Conservation (phyloP, 2,797 vertebrate species). For the Microctenopoma stevenorrisi region DNA sequence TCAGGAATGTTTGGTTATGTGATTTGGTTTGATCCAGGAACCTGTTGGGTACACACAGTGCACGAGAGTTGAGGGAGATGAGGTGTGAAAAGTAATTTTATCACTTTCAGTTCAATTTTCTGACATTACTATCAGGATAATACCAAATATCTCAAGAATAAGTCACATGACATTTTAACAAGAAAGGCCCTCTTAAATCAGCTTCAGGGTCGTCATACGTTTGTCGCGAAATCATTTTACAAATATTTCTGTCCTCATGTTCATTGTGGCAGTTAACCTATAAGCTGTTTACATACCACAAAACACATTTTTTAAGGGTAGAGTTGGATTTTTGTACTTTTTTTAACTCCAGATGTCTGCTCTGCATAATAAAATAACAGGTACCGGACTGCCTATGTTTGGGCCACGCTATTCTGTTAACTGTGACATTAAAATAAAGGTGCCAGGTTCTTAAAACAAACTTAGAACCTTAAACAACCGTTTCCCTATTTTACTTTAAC, state of each 20-base stretch:
- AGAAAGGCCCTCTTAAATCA: neutral
- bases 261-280: neutral
- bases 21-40: neutral
- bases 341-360: conserved; percentile 2
- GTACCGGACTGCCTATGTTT: neutral
- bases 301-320: neutral
- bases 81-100: conserved; percentile 19
- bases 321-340: conserved; percentile 6
- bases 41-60: conserved; percentile 13
- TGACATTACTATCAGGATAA: neutral
- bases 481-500: neutral
- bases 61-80: conserved; percentile 4
- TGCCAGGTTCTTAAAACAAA: conserved; percentile 17
- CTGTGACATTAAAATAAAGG: conserved; percentile 9
- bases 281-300: conserved; percentile 14
- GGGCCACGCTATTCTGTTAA: neutral
- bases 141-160: neutral
- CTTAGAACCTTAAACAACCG: no score
- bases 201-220: neutral
- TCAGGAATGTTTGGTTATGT: conserved; percentile 24
- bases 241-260: conserved; percentile 20
- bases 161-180: neutral
- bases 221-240: conserved; percentile 1
- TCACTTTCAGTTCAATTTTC: conserved; percentile 10
- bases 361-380: neutral